Conservation (phyloP, 30 jellyfish, hydroid and myxozoan species). For the Turritopsis dohrnii region DNA sequence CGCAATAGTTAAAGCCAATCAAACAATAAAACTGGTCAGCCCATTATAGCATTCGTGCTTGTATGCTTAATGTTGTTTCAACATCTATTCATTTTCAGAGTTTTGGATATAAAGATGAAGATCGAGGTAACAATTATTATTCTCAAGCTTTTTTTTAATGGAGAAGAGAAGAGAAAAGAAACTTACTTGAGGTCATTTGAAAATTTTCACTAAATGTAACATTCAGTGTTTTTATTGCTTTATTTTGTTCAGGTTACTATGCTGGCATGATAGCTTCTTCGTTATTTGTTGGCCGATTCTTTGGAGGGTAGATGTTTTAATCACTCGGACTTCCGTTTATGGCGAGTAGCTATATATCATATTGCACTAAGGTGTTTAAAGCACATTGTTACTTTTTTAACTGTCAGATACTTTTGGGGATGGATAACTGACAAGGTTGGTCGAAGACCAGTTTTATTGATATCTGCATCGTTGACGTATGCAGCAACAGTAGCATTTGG, state of each 20-base stretch:
- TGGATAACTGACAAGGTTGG: constrained; percentile 86
- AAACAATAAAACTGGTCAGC: no score
- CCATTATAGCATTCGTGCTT: no score
- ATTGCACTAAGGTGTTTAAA: no score
- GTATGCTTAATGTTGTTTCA: background rate
- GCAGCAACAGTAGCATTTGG: constrained; percentile 81
- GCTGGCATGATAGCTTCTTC: constrained; percentile 92
- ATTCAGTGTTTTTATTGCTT: no score
- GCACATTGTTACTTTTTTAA: background rate
- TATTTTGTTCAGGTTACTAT: constrained; percentile 54
- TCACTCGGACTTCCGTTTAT: background rate
- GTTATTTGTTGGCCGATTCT: constrained; percentile 66
- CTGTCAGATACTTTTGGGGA: constrained; percentile 96
- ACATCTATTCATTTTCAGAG: constrained; percentile 35
- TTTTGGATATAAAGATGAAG: constrained; percentile 62
- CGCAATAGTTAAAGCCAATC: no score
- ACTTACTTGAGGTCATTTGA: no score
- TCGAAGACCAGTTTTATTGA: constrained; percentile 79
- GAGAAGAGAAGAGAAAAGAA: no score
- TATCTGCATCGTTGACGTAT: constrained; percentile 74
- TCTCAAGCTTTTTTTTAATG: no score
- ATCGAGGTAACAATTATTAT: constrained; percentile 39
- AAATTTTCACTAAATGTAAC: no score
- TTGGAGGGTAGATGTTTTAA: constrained; percentile 71
- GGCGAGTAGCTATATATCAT: no score